Evolutionary conservation across 2,113 vertebrate species (phyloP).

Genomic region (Nibea coibor): DNA sequence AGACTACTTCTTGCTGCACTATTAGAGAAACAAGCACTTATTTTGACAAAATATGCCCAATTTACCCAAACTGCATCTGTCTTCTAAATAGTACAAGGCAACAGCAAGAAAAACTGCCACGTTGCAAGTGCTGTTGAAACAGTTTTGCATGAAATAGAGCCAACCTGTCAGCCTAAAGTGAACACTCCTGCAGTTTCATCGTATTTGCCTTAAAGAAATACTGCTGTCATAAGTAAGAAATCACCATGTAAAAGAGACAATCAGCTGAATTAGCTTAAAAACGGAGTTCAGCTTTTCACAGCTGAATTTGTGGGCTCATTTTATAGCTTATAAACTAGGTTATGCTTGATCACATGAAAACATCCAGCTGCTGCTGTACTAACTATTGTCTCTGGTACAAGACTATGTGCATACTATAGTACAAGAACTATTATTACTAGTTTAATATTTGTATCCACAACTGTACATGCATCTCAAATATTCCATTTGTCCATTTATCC

Average conservation of each 20-base stretch:
- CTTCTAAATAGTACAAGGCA: neutral
- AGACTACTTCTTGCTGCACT: neutral
- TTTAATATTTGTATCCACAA: neutral
- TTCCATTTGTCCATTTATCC: neutral
- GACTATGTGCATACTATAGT: no score
- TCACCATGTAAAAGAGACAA: neutral
- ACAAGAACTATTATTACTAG: no score
- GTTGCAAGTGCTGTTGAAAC: neutral
- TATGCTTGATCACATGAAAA: neutral
- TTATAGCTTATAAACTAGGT: neutral
- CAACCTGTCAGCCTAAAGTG: neutral
- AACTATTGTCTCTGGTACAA: neutral
- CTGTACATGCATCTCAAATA: neutral
- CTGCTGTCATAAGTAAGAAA: neutral
- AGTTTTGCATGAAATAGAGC: neutral
- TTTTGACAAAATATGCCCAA: neutral
- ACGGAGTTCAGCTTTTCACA: neutral
- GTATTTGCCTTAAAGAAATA: neutral
- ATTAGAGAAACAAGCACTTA: neutral
- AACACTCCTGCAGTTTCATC: neutral
- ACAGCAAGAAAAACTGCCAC: neutral
- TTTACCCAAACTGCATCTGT: neutral
- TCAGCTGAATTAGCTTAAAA: neutral
- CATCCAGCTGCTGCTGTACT: neutral
- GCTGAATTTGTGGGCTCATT: neutral